A percentile compares a stretch with the other conserved stretches of the same genome.
These are phyloP conservation scores for Imbricaverruca yamaguchii DNA, from an alignment of 2,888 invertebrate genomes.

Conservation along the genomic window DNA sequence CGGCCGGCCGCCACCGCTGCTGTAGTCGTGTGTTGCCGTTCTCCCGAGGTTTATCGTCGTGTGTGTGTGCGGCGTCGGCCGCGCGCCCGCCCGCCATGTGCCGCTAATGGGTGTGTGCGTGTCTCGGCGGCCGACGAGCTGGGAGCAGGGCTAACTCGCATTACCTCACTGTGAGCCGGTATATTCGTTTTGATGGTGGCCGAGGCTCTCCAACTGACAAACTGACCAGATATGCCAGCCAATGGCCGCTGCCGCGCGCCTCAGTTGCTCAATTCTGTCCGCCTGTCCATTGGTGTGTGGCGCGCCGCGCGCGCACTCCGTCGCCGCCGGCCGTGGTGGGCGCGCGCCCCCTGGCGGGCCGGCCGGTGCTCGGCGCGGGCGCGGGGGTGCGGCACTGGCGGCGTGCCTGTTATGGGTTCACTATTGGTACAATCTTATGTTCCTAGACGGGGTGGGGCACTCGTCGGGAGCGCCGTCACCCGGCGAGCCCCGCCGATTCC, in stretches of 20 bases:
- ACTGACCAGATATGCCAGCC: too few species aligned
- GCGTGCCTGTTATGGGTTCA: conserved; percentile 13
- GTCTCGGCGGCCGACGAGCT: neutral
- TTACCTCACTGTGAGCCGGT: neutral
- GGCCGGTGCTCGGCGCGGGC: too few species aligned
- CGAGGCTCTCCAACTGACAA: neutral
- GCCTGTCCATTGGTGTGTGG: neutral
- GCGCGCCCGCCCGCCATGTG: neutral
- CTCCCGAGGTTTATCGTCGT: neutral
- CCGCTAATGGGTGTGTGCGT: neutral
- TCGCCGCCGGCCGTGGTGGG: too few species aligned
- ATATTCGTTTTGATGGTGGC: conserved; percentile 2
- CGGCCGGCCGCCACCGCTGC: neutral
- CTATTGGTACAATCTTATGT: conserved; percentile 21
- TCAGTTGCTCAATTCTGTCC: conserved; percentile 21
- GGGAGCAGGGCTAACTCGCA: neutral
- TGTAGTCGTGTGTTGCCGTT: conserved; percentile 6
- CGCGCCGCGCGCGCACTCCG: too few species aligned
- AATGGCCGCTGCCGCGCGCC: neutral
- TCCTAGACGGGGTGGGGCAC: conserved; percentile 9
- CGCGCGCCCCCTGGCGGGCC: too few species aligned
- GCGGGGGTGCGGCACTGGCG: neutral
- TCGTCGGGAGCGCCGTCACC: neutral
- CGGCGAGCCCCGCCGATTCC: neutral
- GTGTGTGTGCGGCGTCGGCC: neutral